Base-by-base conservation (phyloP, 1,140 invertebrate species). In the Ruditapes philippinarum region DNA sequence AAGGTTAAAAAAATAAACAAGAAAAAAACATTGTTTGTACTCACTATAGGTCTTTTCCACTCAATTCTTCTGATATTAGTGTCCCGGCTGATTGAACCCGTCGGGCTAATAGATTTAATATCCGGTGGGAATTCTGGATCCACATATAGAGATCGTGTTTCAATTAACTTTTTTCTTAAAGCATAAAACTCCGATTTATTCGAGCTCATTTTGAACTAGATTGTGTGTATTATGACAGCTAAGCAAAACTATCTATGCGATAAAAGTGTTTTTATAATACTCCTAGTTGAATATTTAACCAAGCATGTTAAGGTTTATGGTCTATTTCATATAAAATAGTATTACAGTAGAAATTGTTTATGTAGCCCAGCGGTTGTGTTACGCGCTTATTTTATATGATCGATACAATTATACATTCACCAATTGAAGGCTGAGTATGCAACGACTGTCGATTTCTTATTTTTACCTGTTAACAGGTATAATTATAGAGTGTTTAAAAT, bases 71-170 rank as follows among this genome's bases (percentile, higher is more conserved):
- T 25, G 38, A 68, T 73, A 54, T 28, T 70, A 19, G 51, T 22
- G 19, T 49, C 28, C 25, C 78, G 49, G n/a, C 82, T 74, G 1
- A 76, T 19, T 33, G 49, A 25, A 40, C 91, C 90, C 11, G 68
- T 65, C 36, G 57, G 33, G 57, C 86, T 89, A 14, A 93, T 49
- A n/a, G 90, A 91, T 49, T 70, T 87, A 4, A 82, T 25, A 65
- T 90, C 83, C 0, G 92, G 91, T 60, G 92, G 92, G 40, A 93
- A 93, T 28, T 93, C 90, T 0, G 85, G 86, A 65, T 93, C 92
- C 3, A 89, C 84, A 79, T 89, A 93, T 7, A 91, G 68, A 11
- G 88, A 84, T 7, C 79, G 19, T 0, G 60, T 51, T 17, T 45
- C 36, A 7, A 93, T 19, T 42, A 91, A 90, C 25, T 92, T 85